Evolutionary conservation across 30 jellyfish, hydroid and myxozoan genomes (phyloP).

Genomic region (Aurelia sp.): DNA sequence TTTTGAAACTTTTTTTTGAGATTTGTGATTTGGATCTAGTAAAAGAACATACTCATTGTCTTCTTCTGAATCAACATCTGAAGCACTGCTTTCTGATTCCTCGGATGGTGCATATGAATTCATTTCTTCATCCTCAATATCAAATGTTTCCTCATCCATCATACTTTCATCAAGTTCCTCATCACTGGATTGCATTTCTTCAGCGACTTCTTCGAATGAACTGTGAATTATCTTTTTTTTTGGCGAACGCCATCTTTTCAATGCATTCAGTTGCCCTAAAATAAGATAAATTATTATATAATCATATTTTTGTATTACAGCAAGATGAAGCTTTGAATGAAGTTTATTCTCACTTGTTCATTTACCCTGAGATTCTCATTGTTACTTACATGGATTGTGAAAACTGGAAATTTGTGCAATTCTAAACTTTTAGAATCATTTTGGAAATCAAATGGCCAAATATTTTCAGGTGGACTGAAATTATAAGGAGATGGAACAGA

Average conservation of each 20-base stretch:
- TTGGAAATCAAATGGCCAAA: not conserved
- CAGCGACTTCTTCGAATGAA: not conserved
- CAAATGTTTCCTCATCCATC: constrained; percentile 10
- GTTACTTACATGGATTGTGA: too few species aligned
- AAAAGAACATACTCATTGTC: constrained; percentile 3
- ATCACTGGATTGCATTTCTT: not conserved
- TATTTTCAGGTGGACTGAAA: too few species aligned
- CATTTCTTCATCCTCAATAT: constrained; percentile 46
- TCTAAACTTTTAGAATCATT: not conserved
- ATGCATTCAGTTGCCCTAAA: not conserved
- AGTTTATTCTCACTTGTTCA: too few species aligned
- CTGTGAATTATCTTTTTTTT: not conserved
- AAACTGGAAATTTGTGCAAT: not conserved
- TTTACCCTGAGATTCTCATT: too few species aligned
- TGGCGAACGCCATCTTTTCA: not conserved
- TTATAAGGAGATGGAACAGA: too few species aligned
- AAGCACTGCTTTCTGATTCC: constrained; percentile 32
- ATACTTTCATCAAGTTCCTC: constrained; percentile 9
- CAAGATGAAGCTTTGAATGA: too few species aligned
- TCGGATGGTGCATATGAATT: constrained; percentile 18
- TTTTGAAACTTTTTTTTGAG: not conserved
- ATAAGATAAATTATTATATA: not conserved
- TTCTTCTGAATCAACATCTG: constrained; percentile 54
- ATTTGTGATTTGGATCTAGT: too few species aligned
- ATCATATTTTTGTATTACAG: too few species aligned